phyloP scores from a whole-genome alignment of 2,888 invertebrate genomes.

The Oscheius onirici region DNA sequence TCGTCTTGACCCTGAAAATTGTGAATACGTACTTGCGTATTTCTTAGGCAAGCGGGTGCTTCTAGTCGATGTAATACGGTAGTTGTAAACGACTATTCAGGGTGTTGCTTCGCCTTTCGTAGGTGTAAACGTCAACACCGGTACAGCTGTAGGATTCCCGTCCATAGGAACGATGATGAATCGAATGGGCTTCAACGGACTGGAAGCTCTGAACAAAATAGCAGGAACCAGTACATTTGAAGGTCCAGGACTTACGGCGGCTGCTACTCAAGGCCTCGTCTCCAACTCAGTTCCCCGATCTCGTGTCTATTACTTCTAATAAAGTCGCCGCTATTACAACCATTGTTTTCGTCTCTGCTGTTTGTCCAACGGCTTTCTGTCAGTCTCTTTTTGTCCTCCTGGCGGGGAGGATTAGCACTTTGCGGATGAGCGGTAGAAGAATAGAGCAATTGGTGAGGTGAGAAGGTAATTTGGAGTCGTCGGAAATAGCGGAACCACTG shows the following conservation, averaged over 20 bases:
- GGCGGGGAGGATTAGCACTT: constrained; percentile 17
- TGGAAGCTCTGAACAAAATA: constrained; percentile 41
- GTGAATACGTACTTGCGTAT: no score
- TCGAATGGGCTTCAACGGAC: constrained; percentile 51
- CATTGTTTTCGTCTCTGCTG: background rate
- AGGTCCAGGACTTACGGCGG: constrained; percentile 4
- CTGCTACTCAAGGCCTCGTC: constrained; percentile 4
- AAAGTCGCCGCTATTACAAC: constrained; percentile 1
- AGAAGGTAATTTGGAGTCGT: background rate
- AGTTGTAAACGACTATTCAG: constrained; percentile 24
- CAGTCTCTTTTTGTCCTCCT: constrained; percentile 4
- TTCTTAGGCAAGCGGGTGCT: no score
- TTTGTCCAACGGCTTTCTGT: background rate
- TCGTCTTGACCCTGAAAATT: no score
- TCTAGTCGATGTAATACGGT: background rate
- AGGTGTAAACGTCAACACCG: constrained; percentile 63
- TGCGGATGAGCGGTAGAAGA: background rate
- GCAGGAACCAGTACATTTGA: constrained; percentile 11
- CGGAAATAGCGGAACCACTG: no score
- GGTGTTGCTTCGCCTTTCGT: constrained; percentile 62
- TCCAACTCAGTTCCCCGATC: constrained; percentile 5
- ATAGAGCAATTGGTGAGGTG: background rate
- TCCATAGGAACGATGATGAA: constrained; percentile 59
- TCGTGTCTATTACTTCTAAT: constrained; percentile 14
- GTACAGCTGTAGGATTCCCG: constrained; percentile 62